phyloP scores from a whole-genome alignment of 1,140 invertebrate genomes.

The Amyelois transitella region DNA sequence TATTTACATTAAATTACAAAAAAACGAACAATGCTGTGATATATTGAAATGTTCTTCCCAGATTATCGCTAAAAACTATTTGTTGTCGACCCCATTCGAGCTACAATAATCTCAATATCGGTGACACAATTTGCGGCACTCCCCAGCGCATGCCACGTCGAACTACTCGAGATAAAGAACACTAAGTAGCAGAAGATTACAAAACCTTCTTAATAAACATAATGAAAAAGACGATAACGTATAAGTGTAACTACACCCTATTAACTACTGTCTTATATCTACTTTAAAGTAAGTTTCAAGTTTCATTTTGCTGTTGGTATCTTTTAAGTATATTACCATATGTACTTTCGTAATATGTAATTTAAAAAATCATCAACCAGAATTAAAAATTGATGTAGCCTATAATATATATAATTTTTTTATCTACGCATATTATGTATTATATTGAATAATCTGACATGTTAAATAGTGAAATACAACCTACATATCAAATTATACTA shows the following conservation, averaged over 20 bases:
- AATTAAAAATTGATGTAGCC: not conserved
- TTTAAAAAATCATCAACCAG: no score
- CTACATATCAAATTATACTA: not conserved
- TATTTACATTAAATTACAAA: conserved; percentile 4
- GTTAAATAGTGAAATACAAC: no score
- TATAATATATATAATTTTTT: not conserved
- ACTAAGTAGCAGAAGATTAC: not conserved
- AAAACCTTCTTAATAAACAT: not conserved
- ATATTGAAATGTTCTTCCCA: conserved; percentile 34
- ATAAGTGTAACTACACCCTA: not conserved
- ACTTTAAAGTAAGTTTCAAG: not conserved
- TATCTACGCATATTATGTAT: not conserved
- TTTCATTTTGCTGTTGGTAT: no score
- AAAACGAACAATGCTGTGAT: conserved; percentile 47
- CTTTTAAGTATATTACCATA: no score
- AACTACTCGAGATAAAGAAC: conserved; percentile 8
- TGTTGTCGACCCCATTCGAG: conserved; percentile 33
- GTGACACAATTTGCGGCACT: conserved; percentile 44
- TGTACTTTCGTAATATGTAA: no score
- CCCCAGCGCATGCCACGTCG: conserved; percentile 25
- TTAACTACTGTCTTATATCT: not conserved
- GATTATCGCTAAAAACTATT: not conserved
- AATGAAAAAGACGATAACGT: not conserved
- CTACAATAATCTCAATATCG: conserved; percentile 38
- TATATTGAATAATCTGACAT: not conserved